Percentiles rank a stretch among this genome's conserved stretches.
phyloP scores from a whole-genome alignment of 1,140 invertebrate genomes.

The Neodiprion pinetum region DNA sequence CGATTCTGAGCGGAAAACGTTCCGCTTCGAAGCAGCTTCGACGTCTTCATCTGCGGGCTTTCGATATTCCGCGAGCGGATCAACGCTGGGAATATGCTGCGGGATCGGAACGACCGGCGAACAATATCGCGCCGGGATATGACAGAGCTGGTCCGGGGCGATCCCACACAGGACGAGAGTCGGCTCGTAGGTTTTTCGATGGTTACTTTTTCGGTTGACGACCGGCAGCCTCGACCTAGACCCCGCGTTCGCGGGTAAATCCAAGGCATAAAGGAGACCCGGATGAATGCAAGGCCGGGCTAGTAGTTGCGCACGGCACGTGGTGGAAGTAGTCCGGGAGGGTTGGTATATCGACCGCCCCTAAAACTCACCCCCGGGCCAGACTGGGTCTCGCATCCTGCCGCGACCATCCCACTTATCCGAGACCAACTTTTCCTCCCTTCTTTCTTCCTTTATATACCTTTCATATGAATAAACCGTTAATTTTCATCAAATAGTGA shows the following conservation, averaged over 20 bases:
- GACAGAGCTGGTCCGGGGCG: not conserved
- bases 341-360: not conserved
- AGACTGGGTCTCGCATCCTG: not conserved
- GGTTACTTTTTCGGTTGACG: not conserved
- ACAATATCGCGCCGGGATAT: not conserved
- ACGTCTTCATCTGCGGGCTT: no score
- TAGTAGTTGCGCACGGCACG: not conserved
- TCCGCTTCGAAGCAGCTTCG: no score
- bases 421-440: not conserved
- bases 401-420: constrained; percentile 3
- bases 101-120: not conserved
- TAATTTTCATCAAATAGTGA: not conserved
- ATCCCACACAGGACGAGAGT: not conserved
- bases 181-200: no score
- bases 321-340: not conserved
- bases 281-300: not conserved
- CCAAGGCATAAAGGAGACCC: not conserved
- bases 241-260: not conserved
- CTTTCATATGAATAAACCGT: not conserved
- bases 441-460: not conserved
- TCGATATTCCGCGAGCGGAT: no score
- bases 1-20: no score
- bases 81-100: not conserved
- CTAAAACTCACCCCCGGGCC: not conserved
- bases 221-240: not conserved